Evolutionary conservation across 1,140 invertebrate genomes (phyloP), one percentile per base, ranked within the genome.

Genomic region (Drosophila ercepeae): DNA sequence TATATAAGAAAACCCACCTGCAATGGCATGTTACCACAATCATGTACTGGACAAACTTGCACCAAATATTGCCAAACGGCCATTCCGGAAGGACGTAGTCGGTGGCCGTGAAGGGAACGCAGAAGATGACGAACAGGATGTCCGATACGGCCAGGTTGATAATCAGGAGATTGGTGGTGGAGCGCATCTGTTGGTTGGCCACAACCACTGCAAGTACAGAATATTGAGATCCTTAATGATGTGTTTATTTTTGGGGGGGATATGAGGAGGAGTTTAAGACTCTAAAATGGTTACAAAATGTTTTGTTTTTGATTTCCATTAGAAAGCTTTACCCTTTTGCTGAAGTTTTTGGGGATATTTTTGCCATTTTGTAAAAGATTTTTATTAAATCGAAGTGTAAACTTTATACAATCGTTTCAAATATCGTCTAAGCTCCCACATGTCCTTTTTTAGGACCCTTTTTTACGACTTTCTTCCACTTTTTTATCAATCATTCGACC

Each of bases 111-210:
- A 91, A 91, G 6, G 90, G 90, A 23, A 99, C 97, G 92, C 98
- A 99, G 91, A 99, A 98, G 42, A 98, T 94, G 34, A 99, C 97
- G 91, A 99, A 99, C 4, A 98, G 94, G 6, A 99, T 92, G 91
- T 99, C 98, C 4, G 98, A 98, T 14, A 97, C 93, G 1, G 97
- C 96, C 45, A 97, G 91, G 89, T 97, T 97, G 59, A 96, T 96
- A 63, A 99, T 98, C 3, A 98, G 93, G 34, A 98, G 93, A 89
- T 99, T 98, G 18, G 97, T 98, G 1, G 97, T 98, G 5, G 96
- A 97, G 72, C 97, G 93, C 97, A 98, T 98, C 84, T 96, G 95
- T 51, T 96, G 95, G 92, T 98, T 98, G 2, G 94, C 95, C 8
- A 95, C 94, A 0, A 97, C 96, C 0, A 98, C 95, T 25, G 95